A percentile compares a stretch with the other conserved stretches of the same genome.
phyloP scores from a whole-genome alignment of 1,140 invertebrate species.

The Neodiprion virginianus region DNA sequence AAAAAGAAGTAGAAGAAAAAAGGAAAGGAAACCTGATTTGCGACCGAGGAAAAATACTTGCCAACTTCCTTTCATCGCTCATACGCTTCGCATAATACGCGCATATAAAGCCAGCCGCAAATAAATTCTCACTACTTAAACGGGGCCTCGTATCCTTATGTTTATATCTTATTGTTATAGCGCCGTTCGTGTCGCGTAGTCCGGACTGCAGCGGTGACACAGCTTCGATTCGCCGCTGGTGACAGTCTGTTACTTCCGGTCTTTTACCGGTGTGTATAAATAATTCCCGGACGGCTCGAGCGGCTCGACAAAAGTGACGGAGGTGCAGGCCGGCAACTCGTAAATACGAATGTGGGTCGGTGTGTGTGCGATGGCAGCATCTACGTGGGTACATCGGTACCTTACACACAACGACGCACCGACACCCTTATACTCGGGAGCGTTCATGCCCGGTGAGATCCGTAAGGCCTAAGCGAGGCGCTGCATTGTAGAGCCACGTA shows the following conservation, averaged over 20 bases:
- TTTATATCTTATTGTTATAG: slow-evolving; percentile 3
- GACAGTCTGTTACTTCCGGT: slow-evolving; percentile 6
- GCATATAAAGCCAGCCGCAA: background rate
- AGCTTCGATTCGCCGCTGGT: background rate
- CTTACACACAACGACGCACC: too few relatives aligned
- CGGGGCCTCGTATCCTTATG: background rate
- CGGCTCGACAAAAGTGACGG: slow-evolving; percentile 1
- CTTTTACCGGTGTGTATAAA: slow-evolving; percentile 1
- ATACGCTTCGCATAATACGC: background rate
- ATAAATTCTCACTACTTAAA: slow-evolving; percentile 5
- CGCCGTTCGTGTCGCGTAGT: too few relatives aligned
- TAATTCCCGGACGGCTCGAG: slow-evolving; percentile 2
- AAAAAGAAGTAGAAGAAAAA: too few relatives aligned
- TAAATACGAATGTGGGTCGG: background rate
- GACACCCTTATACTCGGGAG: too few relatives aligned
- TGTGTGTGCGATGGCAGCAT: too few relatives aligned
- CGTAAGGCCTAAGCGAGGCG: slow-evolving; percentile 43
- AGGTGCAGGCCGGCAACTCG: slow-evolving; percentile 1
- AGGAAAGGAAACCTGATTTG: too few relatives aligned
- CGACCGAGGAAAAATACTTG: background rate
- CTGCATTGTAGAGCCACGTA: slow-evolving; percentile 59
- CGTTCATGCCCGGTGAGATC: background rate
- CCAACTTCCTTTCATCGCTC: too few relatives aligned
- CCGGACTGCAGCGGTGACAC: background rate
- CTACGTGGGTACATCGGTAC: too few relatives aligned